phyloP scores from a whole-genome alignment of 2,888 invertebrate genomes.

The Drosophila borealis region DNA sequence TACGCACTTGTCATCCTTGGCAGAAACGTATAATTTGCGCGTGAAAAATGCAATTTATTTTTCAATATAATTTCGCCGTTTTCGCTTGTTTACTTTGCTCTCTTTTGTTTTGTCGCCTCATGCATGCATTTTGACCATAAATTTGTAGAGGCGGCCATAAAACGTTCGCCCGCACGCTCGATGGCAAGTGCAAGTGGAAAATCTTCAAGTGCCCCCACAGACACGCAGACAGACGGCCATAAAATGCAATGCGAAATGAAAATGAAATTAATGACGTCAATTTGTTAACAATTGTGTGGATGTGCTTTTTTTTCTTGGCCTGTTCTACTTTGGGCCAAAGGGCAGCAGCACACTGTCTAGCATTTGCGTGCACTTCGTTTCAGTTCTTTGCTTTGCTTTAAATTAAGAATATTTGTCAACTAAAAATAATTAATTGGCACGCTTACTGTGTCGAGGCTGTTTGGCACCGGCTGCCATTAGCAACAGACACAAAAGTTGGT shows the following conservation, averaged over 20 bases:
- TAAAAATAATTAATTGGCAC: slow-evolving; percentile 49
- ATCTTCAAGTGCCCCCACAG: slow-evolving; percentile 32
- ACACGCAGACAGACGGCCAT: slow-evolving; percentile 7
- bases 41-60: slow-evolving; percentile 60
- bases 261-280: slow-evolving; percentile 60
- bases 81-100: slow-evolving; percentile 10
- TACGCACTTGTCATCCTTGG: slow-evolving; percentile 84
- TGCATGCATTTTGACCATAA: slow-evolving; percentile 56
- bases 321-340: slow-evolving; percentile 29
- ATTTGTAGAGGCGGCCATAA: slow-evolving; percentile 37
- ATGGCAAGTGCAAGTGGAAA: slow-evolving; percentile 43
- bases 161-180: slow-evolving; percentile 32
- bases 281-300: slow-evolving; percentile 19
- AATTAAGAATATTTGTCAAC: slow-evolving; percentile 33
- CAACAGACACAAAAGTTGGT: slow-evolving; percentile 28
- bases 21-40: slow-evolving; percentile 40
- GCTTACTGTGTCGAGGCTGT: slow-evolving; percentile 69
- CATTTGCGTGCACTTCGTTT: not conserved
- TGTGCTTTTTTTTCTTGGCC: not conserved
- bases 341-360: slow-evolving; percentile 21
- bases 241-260: slow-evolving; percentile 28
- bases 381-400: slow-evolving; percentile 17
- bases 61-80: slow-evolving; percentile 36
- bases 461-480: slow-evolving; percentile 45
- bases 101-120: slow-evolving; percentile 31